Evolutionary conservation across 2,113 vertebrate species (phyloP).

Genomic region (zebrafish (Danio rerio)): GRCz12tu NC_133183.1:17991001-17991500

Average conservation of each 20-base stretch:
- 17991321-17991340: too few species aligned
- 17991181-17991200: not conserved
- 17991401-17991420: not conserved
- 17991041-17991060: conserved; percentile 52
- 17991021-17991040: conserved; percentile 47
- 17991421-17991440: not conserved
- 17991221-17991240: not conserved
- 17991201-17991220: not conserved
- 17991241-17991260: not conserved
- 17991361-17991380: not conserved
- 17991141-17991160: conserved; percentile 37
- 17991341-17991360: too few species aligned
- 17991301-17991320: too few species aligned
- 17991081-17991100: conserved; percentile 39
- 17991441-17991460: not conserved
- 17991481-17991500: not conserved
- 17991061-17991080: conserved; percentile 33
- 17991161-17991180: conserved; percentile 50
- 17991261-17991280: not conserved
- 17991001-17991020: conserved; percentile 30
- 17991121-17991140: conserved; percentile 60
- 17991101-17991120: conserved; percentile 35
- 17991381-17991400: not conserved
- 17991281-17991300: too few species aligned
- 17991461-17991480: not conserved